Evolutionary conservation across 2,888 invertebrate species (phyloP).

Genomic region (Protonemura montana): DNA sequence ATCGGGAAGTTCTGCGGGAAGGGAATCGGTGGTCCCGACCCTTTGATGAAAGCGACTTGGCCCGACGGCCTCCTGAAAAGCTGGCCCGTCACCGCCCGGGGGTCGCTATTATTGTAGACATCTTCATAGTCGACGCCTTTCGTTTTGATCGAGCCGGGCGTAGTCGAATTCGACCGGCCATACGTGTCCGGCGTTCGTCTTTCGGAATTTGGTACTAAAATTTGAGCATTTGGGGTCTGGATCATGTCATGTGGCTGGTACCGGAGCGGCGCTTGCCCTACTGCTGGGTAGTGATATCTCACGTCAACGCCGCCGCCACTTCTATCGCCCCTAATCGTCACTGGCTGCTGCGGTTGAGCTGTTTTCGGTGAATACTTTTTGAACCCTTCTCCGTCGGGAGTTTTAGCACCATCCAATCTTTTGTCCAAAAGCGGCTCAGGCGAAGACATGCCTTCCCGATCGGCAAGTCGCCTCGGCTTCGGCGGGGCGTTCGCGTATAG

Average conservation of each 20-base stretch:
- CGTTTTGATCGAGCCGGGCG: constrained; percentile 57
- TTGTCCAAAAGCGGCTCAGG: constrained; percentile 74
- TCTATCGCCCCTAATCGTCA: constrained; percentile 55
- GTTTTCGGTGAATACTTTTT: constrained; percentile 39
- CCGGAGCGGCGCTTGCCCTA: constrained; percentile 16
- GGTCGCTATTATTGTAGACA: constrained; percentile 65
- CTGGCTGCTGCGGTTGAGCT: constrained; percentile 52
- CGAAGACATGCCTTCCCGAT: constrained; percentile 51
- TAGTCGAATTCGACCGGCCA: constrained; percentile 66
- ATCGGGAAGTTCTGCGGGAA: constrained; percentile 52
- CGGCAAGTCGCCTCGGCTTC: constrained; percentile 72
- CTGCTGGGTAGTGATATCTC: constrained; percentile 55
- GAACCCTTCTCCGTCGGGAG: constrained; percentile 22
- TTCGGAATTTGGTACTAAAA: constrained; percentile 60
- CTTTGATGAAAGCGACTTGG: constrained; percentile 62
- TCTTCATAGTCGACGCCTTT: constrained; percentile 76
- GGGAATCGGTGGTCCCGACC: constrained; percentile 58
- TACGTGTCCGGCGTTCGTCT: constrained; percentile 85
- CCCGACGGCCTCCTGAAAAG: constrained; percentile 70
- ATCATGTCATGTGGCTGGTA: not conserved
- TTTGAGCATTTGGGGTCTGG: constrained; percentile 51
- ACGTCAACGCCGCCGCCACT: constrained; percentile 58
- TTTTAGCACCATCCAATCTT: constrained; percentile 46
- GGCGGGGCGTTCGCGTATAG: constrained; percentile 91
- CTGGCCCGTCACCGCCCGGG: constrained; percentile 50